Evolutionary conservation across 2,888 invertebrate genomes (phyloP).

Genomic region (Brenthis daphne): DNA sequence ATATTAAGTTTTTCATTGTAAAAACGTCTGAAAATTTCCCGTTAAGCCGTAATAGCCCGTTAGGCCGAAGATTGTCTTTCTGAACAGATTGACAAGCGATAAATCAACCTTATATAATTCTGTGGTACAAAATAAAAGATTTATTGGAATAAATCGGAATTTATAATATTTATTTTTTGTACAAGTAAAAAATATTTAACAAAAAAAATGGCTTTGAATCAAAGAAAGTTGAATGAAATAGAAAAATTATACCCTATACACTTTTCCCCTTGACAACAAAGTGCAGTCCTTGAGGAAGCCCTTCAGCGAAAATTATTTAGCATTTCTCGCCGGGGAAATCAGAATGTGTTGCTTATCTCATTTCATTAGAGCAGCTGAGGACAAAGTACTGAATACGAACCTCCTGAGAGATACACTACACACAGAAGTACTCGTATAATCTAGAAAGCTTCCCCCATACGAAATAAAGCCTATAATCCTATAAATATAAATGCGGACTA

Average conservation of each 20-base stretch:
- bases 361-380: slow-evolving; percentile 65
- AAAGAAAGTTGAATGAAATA: no score
- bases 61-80: no score
- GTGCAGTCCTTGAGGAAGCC: slow-evolving; percentile 36
- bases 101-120: no score
- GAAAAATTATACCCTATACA: background rate
- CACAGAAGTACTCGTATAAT: background rate
- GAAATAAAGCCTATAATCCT: slow-evolving; percentile 10
- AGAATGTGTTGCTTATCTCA: slow-evolving; percentile 69
- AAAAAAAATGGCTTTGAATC: no score
- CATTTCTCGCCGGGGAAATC: slow-evolving; percentile 70
- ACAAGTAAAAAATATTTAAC: no score
- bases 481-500: background rate
- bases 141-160: no score
- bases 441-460: slow-evolving; percentile 7
- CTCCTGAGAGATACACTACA: slow-evolving; percentile 23
- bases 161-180: no score
- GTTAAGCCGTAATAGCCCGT: no score
- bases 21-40: no score
- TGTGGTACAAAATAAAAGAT: no score
- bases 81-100: no score
- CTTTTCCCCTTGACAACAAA: slow-evolving; percentile 35
- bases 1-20: no score
- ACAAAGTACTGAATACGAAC: slow-evolving; percentile 52
- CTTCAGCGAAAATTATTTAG: slow-evolving; percentile 44